Evolutionary conservation across 2,797 vertebrate species (phyloP), one percentile per base, ranked within the genome.

Genomic region (Pempheris klunzingeri): DNA sequence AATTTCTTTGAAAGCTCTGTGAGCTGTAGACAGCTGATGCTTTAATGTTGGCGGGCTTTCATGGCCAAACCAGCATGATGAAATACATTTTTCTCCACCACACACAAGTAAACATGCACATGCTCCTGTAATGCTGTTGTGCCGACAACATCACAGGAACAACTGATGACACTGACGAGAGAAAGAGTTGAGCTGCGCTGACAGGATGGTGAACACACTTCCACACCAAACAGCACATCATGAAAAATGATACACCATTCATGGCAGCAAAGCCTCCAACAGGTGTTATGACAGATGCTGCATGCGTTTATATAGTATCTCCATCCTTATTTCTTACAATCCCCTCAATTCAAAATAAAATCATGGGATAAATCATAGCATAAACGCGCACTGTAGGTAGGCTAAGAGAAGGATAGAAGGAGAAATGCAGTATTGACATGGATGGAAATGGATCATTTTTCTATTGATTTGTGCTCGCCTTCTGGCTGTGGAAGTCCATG

Each of bases 91-190:
- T 67, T 64, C 53, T 61, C 28, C 5, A 18, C 34, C 11, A 2
- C 39, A 58, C 30, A 44, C 49, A 66, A 8, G 22, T 55, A 12
- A 39, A 80, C 39, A 64, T 49, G 55, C 22, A 52, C 34, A 49
- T 14, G 18, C 17, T 54, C 49, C 41, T 28, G 55, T 54, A 24
- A 62, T 34, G 53, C 60, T 74, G 64, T 75, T 77, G 49, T 61
- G 53, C 49, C 71, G 84, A 79, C 71, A 81, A 2, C 70, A 79
- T 82, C 62, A 54, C 62, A 82, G 85, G 65, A 81, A 68, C 74
- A 20, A 75, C 71, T 44, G 85, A 86, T 71, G 78, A 57, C 74
- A 39, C 38, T 18, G 82, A 77, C 44, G 87, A 86, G 78, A 84
- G 78, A 59, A 49, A 63, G 81, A 80, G 74, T 47, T 39, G 60